Evolutionary conservation across 2,797 vertebrate genomes (phyloP).

Genomic region (Sebastes trivittatus): DNA sequence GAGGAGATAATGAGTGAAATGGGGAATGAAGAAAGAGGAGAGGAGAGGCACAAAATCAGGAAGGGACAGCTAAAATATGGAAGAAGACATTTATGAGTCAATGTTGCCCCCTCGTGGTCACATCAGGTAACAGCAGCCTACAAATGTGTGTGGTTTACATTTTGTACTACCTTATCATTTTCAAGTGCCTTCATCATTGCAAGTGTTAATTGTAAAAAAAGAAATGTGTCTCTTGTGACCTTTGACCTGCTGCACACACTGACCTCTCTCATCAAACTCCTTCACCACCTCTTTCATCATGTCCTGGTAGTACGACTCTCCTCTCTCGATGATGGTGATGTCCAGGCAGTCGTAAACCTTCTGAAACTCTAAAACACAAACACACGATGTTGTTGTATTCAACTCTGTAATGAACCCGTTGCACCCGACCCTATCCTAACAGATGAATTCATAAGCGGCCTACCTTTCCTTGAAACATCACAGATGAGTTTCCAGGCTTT

Average conservation of each 20-base stretch:
- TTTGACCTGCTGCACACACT: slow-evolving; percentile 1
- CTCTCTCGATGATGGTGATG: slow-evolving; percentile 87
- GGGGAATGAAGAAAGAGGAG: background rate
- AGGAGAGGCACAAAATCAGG: no score
- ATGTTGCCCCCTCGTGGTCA: slow-evolving; percentile 66
- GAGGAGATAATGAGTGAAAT: background rate
- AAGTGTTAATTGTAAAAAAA: no score
- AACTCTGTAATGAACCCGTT: background rate
- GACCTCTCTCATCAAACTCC: slow-evolving; percentile 92
- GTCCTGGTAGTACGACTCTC: slow-evolving; percentile 94
- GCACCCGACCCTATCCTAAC: background rate
- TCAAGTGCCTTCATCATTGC: no score
- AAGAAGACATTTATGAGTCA: slow-evolving; percentile 6
- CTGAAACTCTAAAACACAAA: slow-evolving; percentile 87
- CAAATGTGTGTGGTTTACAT: no score
- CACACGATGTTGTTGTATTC: background rate
- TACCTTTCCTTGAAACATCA: slow-evolving; percentile 93
- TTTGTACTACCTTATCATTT: no score
- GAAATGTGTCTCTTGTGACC: background rate
- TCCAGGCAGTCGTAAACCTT: slow-evolving; percentile 92
- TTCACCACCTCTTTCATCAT: slow-evolving; percentile 90
- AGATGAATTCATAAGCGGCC: background rate
- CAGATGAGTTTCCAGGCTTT: slow-evolving; percentile 96
- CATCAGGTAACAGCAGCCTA: background rate
- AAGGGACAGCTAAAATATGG: fast-evolving